Evolutionary conservation across 2,797 vertebrate species (phyloP).

Genomic region (Chrysocyon brachyurus): DNA sequence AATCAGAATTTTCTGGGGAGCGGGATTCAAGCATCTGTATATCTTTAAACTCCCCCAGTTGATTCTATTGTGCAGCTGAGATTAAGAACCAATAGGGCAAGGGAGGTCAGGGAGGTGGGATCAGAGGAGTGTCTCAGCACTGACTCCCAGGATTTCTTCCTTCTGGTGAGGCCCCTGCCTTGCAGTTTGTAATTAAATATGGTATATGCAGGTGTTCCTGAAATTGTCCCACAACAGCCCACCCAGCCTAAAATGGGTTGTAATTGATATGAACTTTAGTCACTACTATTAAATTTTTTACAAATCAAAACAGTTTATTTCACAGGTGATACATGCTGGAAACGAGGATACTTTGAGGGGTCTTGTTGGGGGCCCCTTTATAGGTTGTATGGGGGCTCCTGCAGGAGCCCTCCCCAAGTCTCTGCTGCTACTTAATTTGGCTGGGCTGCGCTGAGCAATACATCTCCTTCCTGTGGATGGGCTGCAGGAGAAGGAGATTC

Average conservation of each 20-base stretch:
- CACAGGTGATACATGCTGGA: conserved; percentile 49
- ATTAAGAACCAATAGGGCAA: background rate
- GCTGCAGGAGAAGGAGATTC: background rate
- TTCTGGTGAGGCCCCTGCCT: background rate
- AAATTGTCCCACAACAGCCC: background rate
- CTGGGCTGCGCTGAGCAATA: background rate
- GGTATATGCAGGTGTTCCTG: background rate
- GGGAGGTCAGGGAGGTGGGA: background rate
- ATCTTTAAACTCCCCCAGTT: conserved; percentile 11
- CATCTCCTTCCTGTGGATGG: background rate
- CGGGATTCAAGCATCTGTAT: background rate
- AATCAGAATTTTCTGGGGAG: background rate
- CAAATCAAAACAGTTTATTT: conserved; percentile 62
- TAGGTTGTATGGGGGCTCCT: background rate
- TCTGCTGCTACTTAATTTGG: background rate
- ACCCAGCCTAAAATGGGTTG: background rate
- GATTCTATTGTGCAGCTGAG: background rate
- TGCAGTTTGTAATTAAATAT: background rate
- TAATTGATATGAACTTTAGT: background rate
- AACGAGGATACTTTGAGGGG: background rate
- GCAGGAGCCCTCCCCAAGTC: background rate
- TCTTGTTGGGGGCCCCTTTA: background rate
- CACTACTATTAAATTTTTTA: background rate
- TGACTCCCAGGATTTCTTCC: background rate
- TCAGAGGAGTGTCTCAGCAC: background rate